These are phyloP conservation scores for Sander vitreus DNA, from an alignment of 2,113 vertebrate species.

Conservation along the genomic window DNA sequence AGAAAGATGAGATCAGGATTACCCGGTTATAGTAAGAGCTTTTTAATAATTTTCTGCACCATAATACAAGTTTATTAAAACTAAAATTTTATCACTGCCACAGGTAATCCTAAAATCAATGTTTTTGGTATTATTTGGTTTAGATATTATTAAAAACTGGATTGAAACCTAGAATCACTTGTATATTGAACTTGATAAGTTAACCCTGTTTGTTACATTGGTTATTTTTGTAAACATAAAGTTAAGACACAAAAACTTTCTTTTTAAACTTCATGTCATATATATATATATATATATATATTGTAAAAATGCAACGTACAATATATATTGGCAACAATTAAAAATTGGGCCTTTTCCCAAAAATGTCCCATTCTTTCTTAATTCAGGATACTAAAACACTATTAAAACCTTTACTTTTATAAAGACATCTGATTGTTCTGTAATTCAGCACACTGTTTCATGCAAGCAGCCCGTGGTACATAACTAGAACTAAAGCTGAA, in stretches of 20 bases:
- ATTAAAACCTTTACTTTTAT: not conserved
- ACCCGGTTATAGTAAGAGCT: not conserved
- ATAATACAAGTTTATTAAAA: constrained; percentile 16
- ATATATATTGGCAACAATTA: too few species aligned
- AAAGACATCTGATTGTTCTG: not conserved
- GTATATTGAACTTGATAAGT: not conserved
- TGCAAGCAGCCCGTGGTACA: not conserved
- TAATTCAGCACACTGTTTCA: not conserved
- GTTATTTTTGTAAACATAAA: not conserved
- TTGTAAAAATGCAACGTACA: too few species aligned
- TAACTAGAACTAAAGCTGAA: constrained; percentile 8
- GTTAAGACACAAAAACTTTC: too few species aligned
- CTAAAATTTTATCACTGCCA: not conserved
- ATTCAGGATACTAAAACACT: not conserved
- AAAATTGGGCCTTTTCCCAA: not conserved
- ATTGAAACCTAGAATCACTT: not conserved
- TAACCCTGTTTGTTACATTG: not conserved
- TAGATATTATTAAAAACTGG: not conserved
- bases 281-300: too few species aligned
- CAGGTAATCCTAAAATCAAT: not conserved
- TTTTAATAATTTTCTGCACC: not conserved
- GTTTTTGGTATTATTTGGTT: constrained; percentile 2
- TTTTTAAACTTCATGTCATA: too few species aligned
- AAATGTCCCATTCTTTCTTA: not conserved
- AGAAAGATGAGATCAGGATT: not conserved